Evolutionary conservation across 2,888 invertebrate genomes (phyloP).

Genomic region (Netelia inedita): DNA sequence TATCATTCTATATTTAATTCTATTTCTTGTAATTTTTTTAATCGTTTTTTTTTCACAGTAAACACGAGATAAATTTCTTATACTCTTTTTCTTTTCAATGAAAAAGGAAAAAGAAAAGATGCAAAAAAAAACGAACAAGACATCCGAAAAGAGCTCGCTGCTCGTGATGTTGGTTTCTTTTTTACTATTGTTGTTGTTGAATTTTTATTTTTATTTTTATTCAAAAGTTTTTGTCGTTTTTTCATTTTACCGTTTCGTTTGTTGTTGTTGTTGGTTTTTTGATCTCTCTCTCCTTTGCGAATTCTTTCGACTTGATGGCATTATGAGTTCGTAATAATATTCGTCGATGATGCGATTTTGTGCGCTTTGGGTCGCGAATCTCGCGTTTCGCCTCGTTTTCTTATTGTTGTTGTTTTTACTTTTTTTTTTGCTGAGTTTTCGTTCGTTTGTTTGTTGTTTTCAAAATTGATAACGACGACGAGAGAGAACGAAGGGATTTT

Average conservation of each 20-base stretch:
- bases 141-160: conserved; percentile 46
- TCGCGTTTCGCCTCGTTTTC: conserved; percentile 37
- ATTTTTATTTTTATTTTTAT: not conserved
- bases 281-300: not conserved
- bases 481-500: conserved; percentile 25
- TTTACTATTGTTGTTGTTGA: not conserved
- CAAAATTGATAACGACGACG: conserved; percentile 32
- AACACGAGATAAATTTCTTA: conserved; percentile 66
- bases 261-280: conserved; percentile 2
- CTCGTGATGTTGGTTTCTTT: conserved; percentile 2
- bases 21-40: conserved; percentile 15
- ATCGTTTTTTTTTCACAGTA: conserved; percentile 53
- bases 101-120: conserved; percentile 65
- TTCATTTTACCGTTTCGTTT: not conserved
- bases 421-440: conserved; percentile 5
- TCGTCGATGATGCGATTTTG: conserved; percentile 49
- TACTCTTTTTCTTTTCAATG: conserved; percentile 49
- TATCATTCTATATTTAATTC: not conserved
- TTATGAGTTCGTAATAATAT: conserved; percentile 8
- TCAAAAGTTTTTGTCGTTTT: not conserved
- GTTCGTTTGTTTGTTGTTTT: not conserved
- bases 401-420: not conserved
- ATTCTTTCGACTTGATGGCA: not conserved
- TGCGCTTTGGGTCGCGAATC: conserved; percentile 57
- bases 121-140: conserved; percentile 60